phyloP scores from a whole-genome alignment of 2,888 invertebrate species.

The Spilarctia lutea region DNA sequence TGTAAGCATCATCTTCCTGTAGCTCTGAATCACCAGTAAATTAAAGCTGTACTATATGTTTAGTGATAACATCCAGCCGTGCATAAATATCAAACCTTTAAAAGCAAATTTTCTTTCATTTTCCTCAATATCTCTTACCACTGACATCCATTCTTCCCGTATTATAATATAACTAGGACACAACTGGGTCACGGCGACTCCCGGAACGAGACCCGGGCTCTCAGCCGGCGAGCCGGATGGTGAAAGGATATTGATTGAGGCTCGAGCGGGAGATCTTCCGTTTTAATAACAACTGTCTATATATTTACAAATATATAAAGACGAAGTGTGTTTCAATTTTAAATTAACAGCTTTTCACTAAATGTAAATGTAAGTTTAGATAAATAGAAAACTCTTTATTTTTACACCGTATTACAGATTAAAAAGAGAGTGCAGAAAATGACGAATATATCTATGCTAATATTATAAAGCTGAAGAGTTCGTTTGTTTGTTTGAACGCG shows the following conservation, averaged over 20 bases:
- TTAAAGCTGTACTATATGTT: not conserved
- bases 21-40: not conserved
- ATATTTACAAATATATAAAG: too few species aligned
- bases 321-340: too few species aligned
- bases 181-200: constrained; percentile 1
- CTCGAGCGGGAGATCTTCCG: not conserved
- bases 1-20: not conserved
- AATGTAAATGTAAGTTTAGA: too few species aligned
- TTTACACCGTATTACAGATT: too few species aligned
- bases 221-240: not conserved
- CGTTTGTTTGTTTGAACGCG: too few species aligned
- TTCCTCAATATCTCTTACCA: constrained; percentile 5
- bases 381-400: too few species aligned
- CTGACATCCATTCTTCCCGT: not conserved
- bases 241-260: constrained; percentile 1
- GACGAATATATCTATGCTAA: too few species aligned
- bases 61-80: not conserved
- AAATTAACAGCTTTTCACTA: too few species aligned
- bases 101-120: not conserved
- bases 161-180: not conserved
- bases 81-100: not conserved
- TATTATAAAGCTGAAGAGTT: too few species aligned
- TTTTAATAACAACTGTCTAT: not conserved
- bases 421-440: too few species aligned
- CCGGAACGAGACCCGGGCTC: not conserved